phyloP scores from a whole-genome alignment of 64 coral and sea anemone species.

The Porites australiensis region DNA sequence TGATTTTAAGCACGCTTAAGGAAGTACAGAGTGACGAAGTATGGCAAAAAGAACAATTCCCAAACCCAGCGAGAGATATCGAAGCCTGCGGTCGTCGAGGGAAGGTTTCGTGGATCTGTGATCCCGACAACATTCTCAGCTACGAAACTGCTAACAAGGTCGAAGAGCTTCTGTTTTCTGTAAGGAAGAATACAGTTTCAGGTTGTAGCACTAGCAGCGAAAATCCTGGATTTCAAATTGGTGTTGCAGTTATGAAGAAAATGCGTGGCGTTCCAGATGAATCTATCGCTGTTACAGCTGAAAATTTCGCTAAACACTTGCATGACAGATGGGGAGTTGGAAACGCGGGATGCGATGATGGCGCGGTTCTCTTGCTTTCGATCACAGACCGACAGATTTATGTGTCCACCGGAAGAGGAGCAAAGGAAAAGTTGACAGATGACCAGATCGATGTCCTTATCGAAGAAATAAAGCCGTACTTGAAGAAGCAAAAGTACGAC shows the following conservation, averaged over 20 bases:
- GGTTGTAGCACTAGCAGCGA: conserved; percentile 47
- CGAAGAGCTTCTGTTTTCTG: conserved; percentile 64
- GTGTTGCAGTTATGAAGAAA: conserved; percentile 76
- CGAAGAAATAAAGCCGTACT: conserved; percentile 77
- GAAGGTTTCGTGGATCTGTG: conserved; percentile 85
- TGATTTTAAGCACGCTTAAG: background rate
- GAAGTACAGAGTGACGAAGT: background rate
- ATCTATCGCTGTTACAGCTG: conserved; percentile 33
- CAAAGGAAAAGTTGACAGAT: conserved; percentile 72
- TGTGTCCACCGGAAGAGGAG: conserved; percentile 80
- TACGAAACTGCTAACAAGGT: conserved; percentile 81
- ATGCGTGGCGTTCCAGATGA: conserved; percentile 37
- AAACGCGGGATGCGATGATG: conserved; percentile 76
- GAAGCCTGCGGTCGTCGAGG: conserved; percentile 78
- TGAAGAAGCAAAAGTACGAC: conserved; percentile 56
- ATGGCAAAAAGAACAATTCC: conserved; percentile 82
- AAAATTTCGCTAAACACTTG: conserved; percentile 67
- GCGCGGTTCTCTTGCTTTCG: conserved; percentile 69
- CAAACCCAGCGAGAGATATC: conserved; percentile 82
- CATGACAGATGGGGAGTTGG: conserved; percentile 89
- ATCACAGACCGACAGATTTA: conserved; percentile 79
- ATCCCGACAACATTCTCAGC: conserved; percentile 69
- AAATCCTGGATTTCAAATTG: conserved; percentile 81
- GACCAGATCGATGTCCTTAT: conserved; percentile 85
- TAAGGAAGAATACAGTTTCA: conserved; percentile 72